Conservation (phyloP, 1,140 invertebrate species). For the Drosophila ambigua region DNA sequence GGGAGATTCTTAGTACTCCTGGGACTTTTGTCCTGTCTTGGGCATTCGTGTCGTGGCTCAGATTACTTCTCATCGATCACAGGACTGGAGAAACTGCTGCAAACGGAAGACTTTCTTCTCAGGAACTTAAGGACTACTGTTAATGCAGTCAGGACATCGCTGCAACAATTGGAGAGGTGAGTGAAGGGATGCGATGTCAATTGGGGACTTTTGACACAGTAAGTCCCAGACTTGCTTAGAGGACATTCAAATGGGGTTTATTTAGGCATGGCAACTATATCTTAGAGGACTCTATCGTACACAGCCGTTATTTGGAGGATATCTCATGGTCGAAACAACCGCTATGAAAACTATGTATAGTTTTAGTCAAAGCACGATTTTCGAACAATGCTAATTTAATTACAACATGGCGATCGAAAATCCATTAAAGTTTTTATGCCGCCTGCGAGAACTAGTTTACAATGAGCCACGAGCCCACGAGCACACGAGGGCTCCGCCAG, state of each 20-base stretch:
- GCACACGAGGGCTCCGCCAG: constrained; percentile 5
- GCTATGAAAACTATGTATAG: neutral
- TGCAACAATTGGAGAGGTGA: constrained; percentile 90
- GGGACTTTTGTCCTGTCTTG: constrained; percentile 35
- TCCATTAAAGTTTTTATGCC: constrained; percentile 38
- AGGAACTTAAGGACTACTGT: constrained; percentile 92
- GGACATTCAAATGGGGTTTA: too few relatives aligned
- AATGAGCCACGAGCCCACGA: neutral
- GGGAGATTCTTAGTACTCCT: constrained; percentile 24
- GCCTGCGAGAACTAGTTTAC: constrained; percentile 31
- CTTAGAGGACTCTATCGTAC: neutral
- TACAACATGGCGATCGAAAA: constrained; percentile 37
- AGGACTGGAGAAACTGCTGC: constrained; percentile 93
- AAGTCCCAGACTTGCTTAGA: too few relatives aligned
- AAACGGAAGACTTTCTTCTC: constrained; percentile 93
- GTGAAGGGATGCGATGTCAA: constrained; percentile 5
- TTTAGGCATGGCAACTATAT: too few relatives aligned
- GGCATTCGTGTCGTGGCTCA: constrained; percentile 33
- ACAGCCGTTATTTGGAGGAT: neutral
- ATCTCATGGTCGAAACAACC: neutral
- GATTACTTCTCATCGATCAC: constrained; percentile 94
- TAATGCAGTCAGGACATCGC: constrained; percentile 89
- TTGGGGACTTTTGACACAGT: too few relatives aligned
- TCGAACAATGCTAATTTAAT: constrained; percentile 46
- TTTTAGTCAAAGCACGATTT: constrained; percentile 23